Conservation (phyloP, 1,140 invertebrate species). For the Euura lappo region DNA sequence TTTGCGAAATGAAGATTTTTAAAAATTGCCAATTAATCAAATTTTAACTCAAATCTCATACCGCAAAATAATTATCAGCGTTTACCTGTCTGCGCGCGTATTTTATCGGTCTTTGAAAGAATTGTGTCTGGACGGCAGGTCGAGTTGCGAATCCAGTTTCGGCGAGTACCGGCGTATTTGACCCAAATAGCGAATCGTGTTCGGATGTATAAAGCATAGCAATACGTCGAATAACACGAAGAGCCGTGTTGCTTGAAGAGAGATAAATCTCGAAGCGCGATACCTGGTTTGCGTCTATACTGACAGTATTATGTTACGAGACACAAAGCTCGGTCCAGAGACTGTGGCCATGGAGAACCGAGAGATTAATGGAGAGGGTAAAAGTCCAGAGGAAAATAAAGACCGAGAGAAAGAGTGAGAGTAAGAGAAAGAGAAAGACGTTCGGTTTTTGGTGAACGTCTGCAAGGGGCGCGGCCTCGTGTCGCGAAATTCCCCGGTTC, state of each 20-base stretch:
- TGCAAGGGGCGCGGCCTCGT: conserved; percentile 1
- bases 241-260: background rate
- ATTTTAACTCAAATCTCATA: no score
- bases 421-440: background rate
- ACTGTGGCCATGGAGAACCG: background rate
- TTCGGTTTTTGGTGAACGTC: background rate
- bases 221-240: background rate
- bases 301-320: background rate
- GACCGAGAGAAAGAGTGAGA: background rate
- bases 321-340: background rate
- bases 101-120: no score
- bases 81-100: no score
- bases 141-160: no score
- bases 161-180: no score
- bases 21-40: no score
- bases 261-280: background rate
- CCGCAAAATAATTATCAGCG: no score
- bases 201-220: no score
- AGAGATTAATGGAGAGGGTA: background rate
- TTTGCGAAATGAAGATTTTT: no score
- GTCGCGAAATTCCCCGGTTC: background rate
- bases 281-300: background rate
- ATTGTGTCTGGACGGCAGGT: no score
- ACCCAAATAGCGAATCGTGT: no score
- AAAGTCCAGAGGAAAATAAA: background rate